Base-by-base conservation (phyloP, 2,113 vertebrate genomes). In the Plecturocebus donacophilus region DNA sequence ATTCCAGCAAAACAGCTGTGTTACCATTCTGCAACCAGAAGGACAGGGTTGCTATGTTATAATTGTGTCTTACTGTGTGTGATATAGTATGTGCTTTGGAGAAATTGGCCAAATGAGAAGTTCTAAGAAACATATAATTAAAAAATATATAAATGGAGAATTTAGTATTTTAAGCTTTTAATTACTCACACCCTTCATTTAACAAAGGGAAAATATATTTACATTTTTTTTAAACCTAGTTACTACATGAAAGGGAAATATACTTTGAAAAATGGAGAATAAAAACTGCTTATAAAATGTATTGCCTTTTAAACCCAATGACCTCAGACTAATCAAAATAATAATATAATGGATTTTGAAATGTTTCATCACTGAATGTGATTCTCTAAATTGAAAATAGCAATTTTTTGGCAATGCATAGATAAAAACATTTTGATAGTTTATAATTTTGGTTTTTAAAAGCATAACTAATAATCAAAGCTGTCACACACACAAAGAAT, bases 391-490 rank as follows among this genome's bases (percentile, higher is more conserved):
- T 93, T 84, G 83, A 92, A 97, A 91, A 96, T 27, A 81, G 75
- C 38, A 93, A 88, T 91, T 97, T 89, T 97, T 94, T 82, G 49
- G 47, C 21, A 97, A 49, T 95, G 92, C n/a, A 96, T 68, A n/a
- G 93, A 92, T 97, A 96, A 97, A 94, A 4, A 25, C 58, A 58
- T 94, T 94, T 97, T 95, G 83, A 82, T 73, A 86, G 75, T 84
- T 75, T 27, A 49, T 32, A 64, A 97, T 38, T 96, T 96, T 95
- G 92, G 80, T 49, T 20, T 97, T 95, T 2, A 0, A 96, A 98
- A 97, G 94, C 73, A 85, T 94, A 91, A 93, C 95, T 95, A 96
- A 97, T 97, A 96, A 20, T 52, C 68, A 96, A 97, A 97, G 85
- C 85, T 73, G 86, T 0, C 3, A 81, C 80, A 61, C 90, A 96